Conservation (phyloP, 1,140 invertebrate species). For the Trachymyrmex septentrionalis region DNA sequence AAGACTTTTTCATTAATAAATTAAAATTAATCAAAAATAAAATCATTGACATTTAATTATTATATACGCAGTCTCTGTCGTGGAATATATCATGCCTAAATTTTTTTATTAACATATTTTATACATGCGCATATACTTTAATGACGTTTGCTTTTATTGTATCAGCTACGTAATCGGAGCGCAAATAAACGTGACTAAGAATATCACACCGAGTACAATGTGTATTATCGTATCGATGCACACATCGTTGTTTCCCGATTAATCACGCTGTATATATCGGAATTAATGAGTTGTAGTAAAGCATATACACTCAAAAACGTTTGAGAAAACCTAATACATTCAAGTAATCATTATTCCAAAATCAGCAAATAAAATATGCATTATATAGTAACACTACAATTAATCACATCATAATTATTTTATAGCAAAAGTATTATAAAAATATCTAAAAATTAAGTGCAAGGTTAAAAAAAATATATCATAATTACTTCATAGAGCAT, state of each 20-base stretch:
- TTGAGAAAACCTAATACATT: background rate
- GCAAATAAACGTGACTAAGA: slow-evolving; percentile 41
- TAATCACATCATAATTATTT: background rate
- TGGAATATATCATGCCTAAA: slow-evolving; percentile 12
- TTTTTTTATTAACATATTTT: slow-evolving; percentile 6
- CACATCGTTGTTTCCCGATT: slow-evolving; percentile 20
- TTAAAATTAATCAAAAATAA: slow-evolving; percentile 11
- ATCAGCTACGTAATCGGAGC: slow-evolving; percentile 25
- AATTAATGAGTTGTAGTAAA: background rate
- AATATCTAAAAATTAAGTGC: background rate
- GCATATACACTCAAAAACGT: background rate
- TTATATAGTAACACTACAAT: background rate
- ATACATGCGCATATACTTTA: background rate
- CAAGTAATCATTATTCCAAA: background rate
- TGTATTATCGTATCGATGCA: slow-evolving; percentile 9
- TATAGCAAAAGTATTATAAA: background rate
- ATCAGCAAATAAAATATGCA: background rate
- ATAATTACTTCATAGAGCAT: background rate
- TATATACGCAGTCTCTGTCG: background rate
- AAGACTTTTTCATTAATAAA: slow-evolving; percentile 5
- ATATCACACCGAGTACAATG: slow-evolving; percentile 12
- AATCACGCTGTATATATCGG: background rate
- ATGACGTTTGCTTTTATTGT: slow-evolving; percentile 20
- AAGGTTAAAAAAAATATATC: background rate
- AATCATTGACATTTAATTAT: slow-evolving; percentile 1